These are phyloP conservation scores for Artemisiospiza belli DNA, from an alignment of 2,113 vertebrate species.

Conservation along the genomic window DNA sequence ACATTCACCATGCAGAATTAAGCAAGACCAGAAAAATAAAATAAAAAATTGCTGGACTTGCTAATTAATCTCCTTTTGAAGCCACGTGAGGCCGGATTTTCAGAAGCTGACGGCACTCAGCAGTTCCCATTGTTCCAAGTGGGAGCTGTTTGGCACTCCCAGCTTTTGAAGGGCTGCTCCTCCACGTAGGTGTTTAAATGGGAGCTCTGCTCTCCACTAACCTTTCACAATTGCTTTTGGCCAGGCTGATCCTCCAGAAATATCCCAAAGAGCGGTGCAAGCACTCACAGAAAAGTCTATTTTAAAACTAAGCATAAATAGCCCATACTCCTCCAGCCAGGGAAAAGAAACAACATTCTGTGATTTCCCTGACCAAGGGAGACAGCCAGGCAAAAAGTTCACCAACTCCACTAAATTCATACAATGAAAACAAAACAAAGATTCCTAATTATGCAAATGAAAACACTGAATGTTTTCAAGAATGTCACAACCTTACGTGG, in stretches of 20 bases:
- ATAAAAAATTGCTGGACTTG: background rate
- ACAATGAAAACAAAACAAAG: slow-evolving; percentile 47
- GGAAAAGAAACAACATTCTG: slow-evolving; percentile 20
- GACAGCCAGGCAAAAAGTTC: slow-evolving; percentile 40
- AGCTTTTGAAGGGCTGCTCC: background rate
- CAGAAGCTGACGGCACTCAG: background rate
- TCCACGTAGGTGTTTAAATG: slow-evolving; percentile 51
- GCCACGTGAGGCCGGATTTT: background rate
- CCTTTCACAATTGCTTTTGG: slow-evolving; percentile 35
- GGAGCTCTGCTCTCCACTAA: slow-evolving; percentile 29
- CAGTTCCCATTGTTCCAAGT: slow-evolving; percentile 30
- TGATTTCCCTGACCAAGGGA: slow-evolving; percentile 21
- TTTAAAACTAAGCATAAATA: slow-evolving; percentile 44
- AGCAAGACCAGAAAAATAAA: background rate
- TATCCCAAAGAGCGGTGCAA: slow-evolving; percentile 4
- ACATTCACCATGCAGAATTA: background rate
- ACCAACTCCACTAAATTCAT: slow-evolving; percentile 38
- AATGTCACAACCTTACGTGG: background rate
- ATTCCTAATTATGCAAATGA: slow-evolving; percentile 43
- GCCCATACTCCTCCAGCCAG: background rate
- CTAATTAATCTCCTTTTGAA: background rate
- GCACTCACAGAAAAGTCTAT: slow-evolving; percentile 29
- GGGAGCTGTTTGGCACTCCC: slow-evolving; percentile 8
- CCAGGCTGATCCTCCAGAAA: slow-evolving; percentile 38
- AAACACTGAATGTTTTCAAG: slow-evolving; percentile 41